Evolutionary conservation across 2,113 vertebrate genomes (phyloP), one percentile per base, ranked within the genome.

Genomic region (Actenoides hombroni): DNA sequence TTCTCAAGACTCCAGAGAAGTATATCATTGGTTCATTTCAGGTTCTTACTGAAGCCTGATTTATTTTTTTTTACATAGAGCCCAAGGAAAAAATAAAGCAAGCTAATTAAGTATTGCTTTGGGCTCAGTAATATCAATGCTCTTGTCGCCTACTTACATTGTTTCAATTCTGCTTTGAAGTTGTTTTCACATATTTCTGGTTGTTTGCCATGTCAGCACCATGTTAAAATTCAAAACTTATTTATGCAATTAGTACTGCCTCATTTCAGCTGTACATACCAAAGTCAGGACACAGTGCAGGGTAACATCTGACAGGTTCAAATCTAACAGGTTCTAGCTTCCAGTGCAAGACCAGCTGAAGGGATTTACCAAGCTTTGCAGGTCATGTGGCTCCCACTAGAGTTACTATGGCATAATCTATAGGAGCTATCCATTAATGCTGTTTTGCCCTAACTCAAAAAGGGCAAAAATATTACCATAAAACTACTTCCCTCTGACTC

Each of bases 141-240:
- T 71, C 51, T 75, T 87, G 61, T 93, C 4, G 68, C 70, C 67
- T 86, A 75, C 82, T 89, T 95, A 73, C 67, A 94, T 94, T 97
- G 95, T 96, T 93, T 95, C 83, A 83, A 71, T 82, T 88, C 70
- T 81, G 49, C 89, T 95, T 95, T 95, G 87, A 95, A 95, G 93
- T 87, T 90, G 67, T 59, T 94, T 83, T 77, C 77, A 61, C 26
- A 21, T 74, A 94, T 93, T 94, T 86, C 76, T 92, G 59, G 90
- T 84, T 92, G 71, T 81, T 95, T 89, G 56, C 69, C 80, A 86
- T 82, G 76, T 86, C 86, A 96, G 90, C 11, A 6, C 26, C 69
- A 46, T 16, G 33, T 63, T 90, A 91, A 56, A 92, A 96, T 82
- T 67, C 61, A 60, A 83, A 64, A 69, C 20, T 59, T 56, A 56